Percentiles rank a stretch among this genome's conserved stretches.
Evolutionary conservation across 2,113 vertebrate genomes (phyloP).

Genomic region (Anolis carolinensis): DNA sequence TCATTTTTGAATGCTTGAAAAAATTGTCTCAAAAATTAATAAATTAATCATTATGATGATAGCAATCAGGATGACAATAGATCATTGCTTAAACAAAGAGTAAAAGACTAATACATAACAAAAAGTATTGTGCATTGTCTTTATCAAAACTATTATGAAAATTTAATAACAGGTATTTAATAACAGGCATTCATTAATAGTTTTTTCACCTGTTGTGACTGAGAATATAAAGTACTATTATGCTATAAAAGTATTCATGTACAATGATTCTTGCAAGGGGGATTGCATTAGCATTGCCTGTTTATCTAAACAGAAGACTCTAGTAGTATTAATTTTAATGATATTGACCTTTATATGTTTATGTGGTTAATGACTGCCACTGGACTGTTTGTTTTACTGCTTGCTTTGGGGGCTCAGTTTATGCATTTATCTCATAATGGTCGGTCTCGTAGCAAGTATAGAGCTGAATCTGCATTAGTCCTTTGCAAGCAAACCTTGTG

Average conservation of each 20-base stretch:
- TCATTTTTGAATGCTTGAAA: no score
- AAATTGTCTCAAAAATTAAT: neutral
- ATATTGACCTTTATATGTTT: constrained; percentile 12
- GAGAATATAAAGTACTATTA: neutral
- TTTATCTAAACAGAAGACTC: constrained; percentile 1
- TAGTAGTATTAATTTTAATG: constrained; percentile 44
- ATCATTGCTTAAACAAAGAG: neutral
- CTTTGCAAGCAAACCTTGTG: constrained; percentile 19
- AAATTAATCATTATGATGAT: neutral
- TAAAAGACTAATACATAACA: neutral
- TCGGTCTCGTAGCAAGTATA: constrained; percentile 32
- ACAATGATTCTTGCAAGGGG: neutral
- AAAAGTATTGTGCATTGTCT: neutral
- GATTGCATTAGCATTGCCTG: constrained; percentile 21
- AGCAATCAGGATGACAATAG: neutral
- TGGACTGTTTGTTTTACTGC: constrained; percentile 31
- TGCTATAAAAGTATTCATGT: neutral
- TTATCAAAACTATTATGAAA: neutral
- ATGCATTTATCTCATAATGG: constrained; percentile 26
- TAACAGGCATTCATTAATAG: neutral
- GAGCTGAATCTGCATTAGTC: constrained; percentile 27
- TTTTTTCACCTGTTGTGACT: neutral
- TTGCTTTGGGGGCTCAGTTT: constrained; percentile 23
- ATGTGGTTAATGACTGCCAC: constrained; percentile 31
- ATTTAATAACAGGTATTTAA: neutral